Base-by-base conservation (phyloP, 2,888 invertebrate genomes). In the Cosmorhoe ocellata region DNA sequence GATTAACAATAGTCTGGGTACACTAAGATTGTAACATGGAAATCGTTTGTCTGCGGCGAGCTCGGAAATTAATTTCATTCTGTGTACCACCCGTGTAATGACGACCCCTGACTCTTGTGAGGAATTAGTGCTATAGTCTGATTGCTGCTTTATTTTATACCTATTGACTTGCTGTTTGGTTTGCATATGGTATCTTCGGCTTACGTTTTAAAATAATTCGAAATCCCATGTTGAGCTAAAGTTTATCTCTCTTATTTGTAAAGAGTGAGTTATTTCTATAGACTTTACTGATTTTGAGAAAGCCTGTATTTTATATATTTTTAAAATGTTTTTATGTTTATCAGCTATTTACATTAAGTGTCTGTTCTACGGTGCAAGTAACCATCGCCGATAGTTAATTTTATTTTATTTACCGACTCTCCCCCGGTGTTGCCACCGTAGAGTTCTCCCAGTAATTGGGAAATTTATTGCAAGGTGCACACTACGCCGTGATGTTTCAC, bases 401-500 rank as follows among this genome's bases (percentile, higher is more conserved):
- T 81, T 66, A 84, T 87, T 84, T 85, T 77, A 78, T 77, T 77
- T 74, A 71, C 61, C 59, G 60, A 59, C 61, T 63, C 73, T 68
- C 74, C 76, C 73, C 66, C 69, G 63, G 69, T 79, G 79, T 74
- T 80, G 73, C 81, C 74, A 81, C 71, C 74, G 68, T 63, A 79
- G 73, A 82, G 84, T 84, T 87, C 76, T 76, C 78, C 72, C 65
- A 74, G 84, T 87, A 90, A 90, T 89, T 87, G 86, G 81, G 74
- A 84, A 84, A 90, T 90, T 88, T 90, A 90, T 89, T 84, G 89
- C 89, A 83, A 85, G 85, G 85, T 86, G 84, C 85, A 80, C 79
- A 72, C 71, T 69, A 69, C 71, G 69, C 71, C 79, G 82, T 90
- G 89, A 89, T 88, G 89, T 85, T 89, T 89, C 89, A 90, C 87